phyloP scores from a whole-genome alignment of 2,888 invertebrate species.

The Hymenopus coronatus region DNA sequence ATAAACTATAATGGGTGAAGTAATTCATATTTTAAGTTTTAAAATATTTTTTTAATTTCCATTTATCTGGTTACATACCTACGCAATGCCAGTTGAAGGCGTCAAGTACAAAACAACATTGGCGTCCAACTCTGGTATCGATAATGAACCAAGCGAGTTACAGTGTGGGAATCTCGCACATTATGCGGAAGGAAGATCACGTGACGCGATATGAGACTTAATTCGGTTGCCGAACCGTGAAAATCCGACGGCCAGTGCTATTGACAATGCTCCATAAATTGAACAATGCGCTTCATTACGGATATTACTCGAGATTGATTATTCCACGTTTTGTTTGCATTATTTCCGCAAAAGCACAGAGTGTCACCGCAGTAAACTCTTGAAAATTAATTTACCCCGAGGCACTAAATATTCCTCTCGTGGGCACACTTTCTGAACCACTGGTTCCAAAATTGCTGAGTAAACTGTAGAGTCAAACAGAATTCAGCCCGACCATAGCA shows the following conservation, averaged over 20 bases:
- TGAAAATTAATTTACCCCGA: neutral
- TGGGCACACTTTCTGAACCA: neutral
- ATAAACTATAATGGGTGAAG: no score
- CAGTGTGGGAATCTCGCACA: no score
- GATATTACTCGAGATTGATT: neutral
- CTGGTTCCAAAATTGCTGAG: neutral
- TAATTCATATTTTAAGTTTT: no score
- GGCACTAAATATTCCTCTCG: neutral
- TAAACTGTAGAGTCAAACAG: no score
- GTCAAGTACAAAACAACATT: no score
- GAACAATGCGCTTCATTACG: neutral
- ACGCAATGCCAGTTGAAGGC: no score
- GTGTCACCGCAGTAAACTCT: neutral
- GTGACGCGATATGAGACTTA: no score
- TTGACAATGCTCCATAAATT: neutral
- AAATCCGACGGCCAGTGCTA: neutral
- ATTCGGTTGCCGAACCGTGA: neutral
- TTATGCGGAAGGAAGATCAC: neutral
- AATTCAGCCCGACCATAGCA: no score
- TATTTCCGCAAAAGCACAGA: neutral
- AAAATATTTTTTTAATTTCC: no score
- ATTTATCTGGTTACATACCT: no score
- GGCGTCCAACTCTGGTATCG: no score
- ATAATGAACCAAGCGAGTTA: no score
- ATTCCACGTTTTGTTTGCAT: neutral